These are phyloP conservation scores for Drosophila mayaguana DNA, from an alignment of 2,888 invertebrate genomes.

Conservation along the genomic window DNA sequence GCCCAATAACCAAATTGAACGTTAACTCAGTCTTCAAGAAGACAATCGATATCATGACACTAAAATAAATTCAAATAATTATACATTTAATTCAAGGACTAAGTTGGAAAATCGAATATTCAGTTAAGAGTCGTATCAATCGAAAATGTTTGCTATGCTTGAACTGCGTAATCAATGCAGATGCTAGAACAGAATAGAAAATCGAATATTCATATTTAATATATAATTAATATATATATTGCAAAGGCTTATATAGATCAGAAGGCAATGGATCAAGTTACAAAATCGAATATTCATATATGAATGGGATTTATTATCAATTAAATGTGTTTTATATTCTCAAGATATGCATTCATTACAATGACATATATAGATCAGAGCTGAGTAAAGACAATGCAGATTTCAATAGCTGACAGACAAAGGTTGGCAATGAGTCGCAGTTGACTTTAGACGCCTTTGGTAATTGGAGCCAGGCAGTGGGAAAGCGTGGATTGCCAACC, in stretches of 20 bases:
- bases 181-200: no score
- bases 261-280: neutral
- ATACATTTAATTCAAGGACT: neutral
- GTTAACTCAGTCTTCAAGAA: neutral
- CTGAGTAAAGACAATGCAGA: conserved; percentile 30
- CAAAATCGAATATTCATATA: no score
- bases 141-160: no score
- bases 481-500: conserved; percentile 48
- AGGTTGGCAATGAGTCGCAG: conserved; percentile 33
- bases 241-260: no score
- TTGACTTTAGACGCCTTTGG: conserved; percentile 48
- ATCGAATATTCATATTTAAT: no score
- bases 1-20: conserved; percentile 30
- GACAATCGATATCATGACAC: neutral
- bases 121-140: neutral
- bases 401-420: neutral
- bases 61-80: neutral
- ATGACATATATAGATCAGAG: neutral
- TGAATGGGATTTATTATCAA: neutral
- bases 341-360: conserved; percentile 18
- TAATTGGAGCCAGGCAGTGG: conserved; percentile 57
- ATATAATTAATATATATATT: no score
- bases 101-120: neutral
- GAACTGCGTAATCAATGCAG: no score
- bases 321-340: neutral